Evolutionary conservation across 2,888 invertebrate genomes (phyloP), one percentile per base, ranked within the genome.

Genomic region (Flexamia atlantica): DNA sequence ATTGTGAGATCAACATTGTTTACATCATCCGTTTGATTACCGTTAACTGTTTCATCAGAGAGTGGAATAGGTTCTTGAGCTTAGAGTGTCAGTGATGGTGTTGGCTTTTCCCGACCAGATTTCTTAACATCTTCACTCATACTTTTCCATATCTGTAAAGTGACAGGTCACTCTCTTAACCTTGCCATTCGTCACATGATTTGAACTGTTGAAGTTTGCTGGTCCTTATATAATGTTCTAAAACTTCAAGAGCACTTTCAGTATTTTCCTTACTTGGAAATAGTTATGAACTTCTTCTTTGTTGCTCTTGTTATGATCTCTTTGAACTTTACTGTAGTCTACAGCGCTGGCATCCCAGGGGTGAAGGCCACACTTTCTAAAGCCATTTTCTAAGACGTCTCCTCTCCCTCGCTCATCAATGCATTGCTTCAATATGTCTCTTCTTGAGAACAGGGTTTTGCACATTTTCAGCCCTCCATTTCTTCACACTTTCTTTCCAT

Each of bases 401-500:
- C 60, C 36, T 32, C 60, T 36, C 23, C 36, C 23, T 53, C 23
- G 30, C 28, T 81, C 28, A 40, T 40, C 81, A 12, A 57, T 36
- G 23, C 32, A 50, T 53, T 84, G 28, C 80, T 84, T 82, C 23
- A 85, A 53, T 46, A 36, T 85, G 72, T 74, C 46, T 81, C 74
- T 70, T 81, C 53, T 64, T 81, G 20, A 57, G 64, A 36, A 60
- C 23, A 81, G 57, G 81, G 60, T 36, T 32, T 17, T 40, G 20
- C 36, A 81, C 20, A 28, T 85, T 68, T 68, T 88, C 60, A 46
- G 88, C 82, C 85, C 87, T 82, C 88, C 88, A 89, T 36, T 87
- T 42, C 72, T 86, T 85, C 23, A 88, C 87, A 10, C 82, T 85
- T 81, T 88, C 88, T 83, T 86, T 89, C 89, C 89, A 90, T 74